Percentiles rank a stretch among this genome's conserved stretches.
Conservation (phyloP, 2,888 invertebrate genomes). For the Hemicrepidius hirtus region DNA sequence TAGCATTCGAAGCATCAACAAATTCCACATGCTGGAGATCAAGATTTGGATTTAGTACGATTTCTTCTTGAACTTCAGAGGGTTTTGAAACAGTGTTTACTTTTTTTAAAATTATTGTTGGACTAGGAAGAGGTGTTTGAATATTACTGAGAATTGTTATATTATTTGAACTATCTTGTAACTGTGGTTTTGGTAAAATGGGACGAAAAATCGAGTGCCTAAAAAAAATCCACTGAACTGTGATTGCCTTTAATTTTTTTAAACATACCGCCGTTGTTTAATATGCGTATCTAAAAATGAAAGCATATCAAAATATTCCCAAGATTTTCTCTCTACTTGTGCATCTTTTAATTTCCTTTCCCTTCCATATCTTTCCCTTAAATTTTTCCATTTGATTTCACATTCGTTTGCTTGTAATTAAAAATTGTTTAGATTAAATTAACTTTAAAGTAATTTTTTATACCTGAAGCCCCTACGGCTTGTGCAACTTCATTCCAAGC, state of each 20-base stretch:
- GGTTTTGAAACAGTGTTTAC: slow-evolving; percentile 17
- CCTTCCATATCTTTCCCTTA: slow-evolving; percentile 70
- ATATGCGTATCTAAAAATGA: slow-evolving; percentile 57
- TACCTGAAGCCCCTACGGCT: slow-evolving; percentile 55
- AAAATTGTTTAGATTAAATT: not conserved
- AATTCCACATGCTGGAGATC: slow-evolving; percentile 52
- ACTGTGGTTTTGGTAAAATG: slow-evolving; percentile 42
- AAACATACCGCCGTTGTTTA: slow-evolving; percentile 53
- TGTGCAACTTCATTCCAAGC: slow-evolving; percentile 68
- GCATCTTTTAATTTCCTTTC: slow-evolving; percentile 65
- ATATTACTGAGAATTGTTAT: slow-evolving; percentile 23
- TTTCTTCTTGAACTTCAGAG: slow-evolving; percentile 6
- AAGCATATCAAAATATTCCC: slow-evolving; percentile 57
- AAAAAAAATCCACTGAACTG: slow-evolving; percentile 3
- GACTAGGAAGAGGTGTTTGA: not conserved
- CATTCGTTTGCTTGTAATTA: slow-evolving; percentile 52
- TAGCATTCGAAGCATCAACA: slow-evolving; percentile 48
- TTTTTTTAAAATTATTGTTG: slow-evolving; percentile 25
- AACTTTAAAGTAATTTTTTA: not conserved
- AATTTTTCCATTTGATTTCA: slow-evolving; percentile 66
- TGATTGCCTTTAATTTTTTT: not conserved
- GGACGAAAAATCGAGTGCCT: slow-evolving; percentile 42
- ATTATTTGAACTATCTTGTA: slow-evolving; percentile 29
- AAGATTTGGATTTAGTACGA: slow-evolving; percentile 10
- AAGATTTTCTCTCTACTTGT: slow-evolving; percentile 49